phyloP scores from a whole-genome alignment of 2,888 invertebrate species.

The Eupithecia subumbrata region DNA sequence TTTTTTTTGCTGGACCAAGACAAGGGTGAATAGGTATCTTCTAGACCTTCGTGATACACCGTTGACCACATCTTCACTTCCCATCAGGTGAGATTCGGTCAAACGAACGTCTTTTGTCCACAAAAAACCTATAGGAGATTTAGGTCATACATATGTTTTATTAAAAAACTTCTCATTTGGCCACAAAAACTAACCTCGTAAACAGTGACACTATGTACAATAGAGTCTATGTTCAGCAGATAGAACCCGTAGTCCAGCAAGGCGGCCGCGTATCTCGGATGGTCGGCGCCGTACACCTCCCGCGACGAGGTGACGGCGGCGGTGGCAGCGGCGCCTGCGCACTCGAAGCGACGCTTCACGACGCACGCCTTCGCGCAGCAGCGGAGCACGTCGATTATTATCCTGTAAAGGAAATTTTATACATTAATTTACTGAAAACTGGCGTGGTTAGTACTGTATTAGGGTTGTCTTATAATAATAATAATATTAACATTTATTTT shows the following conservation, averaged over 20 bases:
- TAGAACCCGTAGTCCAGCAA: conserved; percentile 96
- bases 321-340: conserved; percentile 92
- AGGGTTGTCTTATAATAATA: no score
- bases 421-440: background rate
- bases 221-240: conserved; percentile 93
- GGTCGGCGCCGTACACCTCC: conserved; percentile 85
- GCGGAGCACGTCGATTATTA: conserved; percentile 91
- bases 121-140: no score
- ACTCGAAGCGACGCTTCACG: conserved; percentile 92
- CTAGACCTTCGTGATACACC: no score
- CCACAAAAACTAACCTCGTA: conserved; percentile 85
- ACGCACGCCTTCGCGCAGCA: conserved; percentile 96
- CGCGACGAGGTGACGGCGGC: conserved; percentile 91
- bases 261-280: conserved; percentile 93
- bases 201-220: conserved; percentile 92
- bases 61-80: no score
- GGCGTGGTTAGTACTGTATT: no score
- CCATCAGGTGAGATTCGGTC: no score
- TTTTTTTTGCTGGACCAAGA: no score
- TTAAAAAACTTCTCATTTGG: no score
- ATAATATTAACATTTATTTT: no score
- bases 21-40: no score
- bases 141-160: no score
- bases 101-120: no score
- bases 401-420: conserved; percentile 65